Conservation (phyloP, 2,888 invertebrate genomes). For the Pristionchus entomophagus region DNA sequence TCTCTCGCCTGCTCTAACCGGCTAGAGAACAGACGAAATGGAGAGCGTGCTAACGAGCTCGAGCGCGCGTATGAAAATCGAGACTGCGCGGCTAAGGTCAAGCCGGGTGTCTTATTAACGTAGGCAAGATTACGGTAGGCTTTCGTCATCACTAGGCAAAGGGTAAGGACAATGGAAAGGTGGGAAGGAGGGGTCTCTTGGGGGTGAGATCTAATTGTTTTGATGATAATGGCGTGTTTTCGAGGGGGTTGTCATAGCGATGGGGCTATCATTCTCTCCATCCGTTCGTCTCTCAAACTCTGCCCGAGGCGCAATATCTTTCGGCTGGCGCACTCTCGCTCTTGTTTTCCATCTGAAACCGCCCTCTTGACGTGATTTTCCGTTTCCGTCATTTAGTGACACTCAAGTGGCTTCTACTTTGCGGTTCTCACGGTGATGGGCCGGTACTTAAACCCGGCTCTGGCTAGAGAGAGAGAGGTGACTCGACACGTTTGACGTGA, state of each 20-base stretch:
- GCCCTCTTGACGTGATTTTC: too few species aligned
- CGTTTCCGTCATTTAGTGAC: too few species aligned
- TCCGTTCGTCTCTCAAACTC: neutral
- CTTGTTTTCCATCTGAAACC: too few species aligned
- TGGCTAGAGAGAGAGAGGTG: neutral
- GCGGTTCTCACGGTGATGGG: too few species aligned
- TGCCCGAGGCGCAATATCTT: too few species aligned
- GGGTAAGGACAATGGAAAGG: neutral
- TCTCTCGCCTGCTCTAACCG: neutral
- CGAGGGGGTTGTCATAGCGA: neutral
- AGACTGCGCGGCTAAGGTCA: constrained; percentile 19
- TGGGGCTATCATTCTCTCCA: neutral
- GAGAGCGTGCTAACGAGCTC: constrained; percentile 16
- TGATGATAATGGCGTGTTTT: neutral
- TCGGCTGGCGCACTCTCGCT: too few species aligned
- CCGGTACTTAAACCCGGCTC: too few species aligned
- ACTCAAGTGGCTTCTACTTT: too few species aligned
- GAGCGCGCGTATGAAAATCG: neutral
- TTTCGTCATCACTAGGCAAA: neutral
- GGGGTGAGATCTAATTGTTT: neutral
- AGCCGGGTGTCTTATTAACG: constrained; percentile 32
- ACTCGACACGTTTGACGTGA: neutral
- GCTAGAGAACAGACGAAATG: neutral
- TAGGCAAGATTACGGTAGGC: neutral
- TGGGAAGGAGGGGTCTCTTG: neutral